Conservation (phyloP, 2,113 vertebrate genomes). For the Chionomys nivalis region DNA sequence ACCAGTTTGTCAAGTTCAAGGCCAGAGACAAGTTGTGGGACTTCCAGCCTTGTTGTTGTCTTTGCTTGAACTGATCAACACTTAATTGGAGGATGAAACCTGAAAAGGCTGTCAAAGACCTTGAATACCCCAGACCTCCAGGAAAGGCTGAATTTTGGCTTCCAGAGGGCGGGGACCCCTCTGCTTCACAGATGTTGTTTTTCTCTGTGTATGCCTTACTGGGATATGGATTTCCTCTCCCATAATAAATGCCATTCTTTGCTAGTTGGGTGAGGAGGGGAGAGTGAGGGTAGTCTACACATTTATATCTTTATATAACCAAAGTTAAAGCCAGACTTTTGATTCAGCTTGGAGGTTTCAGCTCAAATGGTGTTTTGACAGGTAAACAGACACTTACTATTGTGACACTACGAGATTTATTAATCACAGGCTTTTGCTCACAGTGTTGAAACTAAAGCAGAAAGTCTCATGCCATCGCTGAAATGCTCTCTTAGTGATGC, state of each 20-base stretch:
- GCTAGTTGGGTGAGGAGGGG: too few species aligned
- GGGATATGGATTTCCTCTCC: neutral
- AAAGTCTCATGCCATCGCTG: neutral
- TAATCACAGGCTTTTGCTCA: slow-evolving; percentile 36
- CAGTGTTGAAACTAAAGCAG: slow-evolving; percentile 25
- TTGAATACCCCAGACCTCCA: neutral
- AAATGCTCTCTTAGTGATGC: neutral
- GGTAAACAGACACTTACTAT: neutral
- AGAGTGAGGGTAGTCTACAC: neutral
- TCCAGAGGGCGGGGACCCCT: too few species aligned
- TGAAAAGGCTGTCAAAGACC: neutral
- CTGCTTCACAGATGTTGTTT: neutral
- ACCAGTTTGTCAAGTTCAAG: neutral
- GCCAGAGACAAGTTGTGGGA: neutral
- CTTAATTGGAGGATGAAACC: neutral
- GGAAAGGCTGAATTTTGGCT: neutral
- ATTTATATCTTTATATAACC: neutral
- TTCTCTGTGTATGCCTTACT: neutral
- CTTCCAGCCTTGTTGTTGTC: neutral
- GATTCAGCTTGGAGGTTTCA: neutral
- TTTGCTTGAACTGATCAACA: neutral
- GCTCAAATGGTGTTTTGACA: slow-evolving; percentile 32
- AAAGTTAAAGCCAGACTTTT: slow-evolving; percentile 28
- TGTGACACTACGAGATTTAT: neutral
- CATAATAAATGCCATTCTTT: neutral